Evolutionary conservation across 2,113 vertebrate genomes (phyloP).

Genomic region (Motacilla tschutschensis): DNA sequence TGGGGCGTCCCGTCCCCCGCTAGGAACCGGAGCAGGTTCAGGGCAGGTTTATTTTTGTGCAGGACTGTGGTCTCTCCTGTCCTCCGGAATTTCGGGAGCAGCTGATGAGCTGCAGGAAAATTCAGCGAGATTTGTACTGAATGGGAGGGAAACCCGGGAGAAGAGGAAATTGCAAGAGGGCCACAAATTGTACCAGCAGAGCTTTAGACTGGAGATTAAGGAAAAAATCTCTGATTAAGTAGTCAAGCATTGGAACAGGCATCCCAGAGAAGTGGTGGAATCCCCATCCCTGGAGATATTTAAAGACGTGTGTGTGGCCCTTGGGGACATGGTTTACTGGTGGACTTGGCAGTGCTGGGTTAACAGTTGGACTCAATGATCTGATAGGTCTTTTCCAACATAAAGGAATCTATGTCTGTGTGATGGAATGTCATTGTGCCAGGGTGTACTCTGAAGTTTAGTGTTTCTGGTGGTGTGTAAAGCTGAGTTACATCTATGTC

Average conservation of each 20-base stretch:
- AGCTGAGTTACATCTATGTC: not conserved
- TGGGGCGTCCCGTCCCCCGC: fast-evolving
- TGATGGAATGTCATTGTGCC: not conserved
- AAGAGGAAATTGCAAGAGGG: not conserved
- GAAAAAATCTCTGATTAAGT: not conserved
- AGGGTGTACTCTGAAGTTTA: not conserved
- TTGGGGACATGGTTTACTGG: not conserved
- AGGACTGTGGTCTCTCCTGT: not conserved
- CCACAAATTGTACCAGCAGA: fast-evolving
- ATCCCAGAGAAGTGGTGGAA: not conserved
- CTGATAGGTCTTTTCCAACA: not conserved
- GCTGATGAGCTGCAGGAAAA: not conserved
- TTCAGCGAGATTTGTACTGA: fast-evolving
- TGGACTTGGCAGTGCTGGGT: not conserved
- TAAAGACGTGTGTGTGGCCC: not conserved
- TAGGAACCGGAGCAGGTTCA: not conserved
- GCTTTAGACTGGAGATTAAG: not conserved
- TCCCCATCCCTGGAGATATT: not conserved
- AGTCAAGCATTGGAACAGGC: not conserved
- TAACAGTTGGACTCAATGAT: not conserved
- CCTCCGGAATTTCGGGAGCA: not conserved
- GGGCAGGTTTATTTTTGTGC: not conserved
- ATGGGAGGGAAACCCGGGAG: not conserved
- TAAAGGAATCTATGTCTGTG: fast-evolving
- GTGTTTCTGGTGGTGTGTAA: not conserved